Base-by-base conservation (phyloP, 2,888 invertebrate genomes). In the Epinotia nisella region DNA sequence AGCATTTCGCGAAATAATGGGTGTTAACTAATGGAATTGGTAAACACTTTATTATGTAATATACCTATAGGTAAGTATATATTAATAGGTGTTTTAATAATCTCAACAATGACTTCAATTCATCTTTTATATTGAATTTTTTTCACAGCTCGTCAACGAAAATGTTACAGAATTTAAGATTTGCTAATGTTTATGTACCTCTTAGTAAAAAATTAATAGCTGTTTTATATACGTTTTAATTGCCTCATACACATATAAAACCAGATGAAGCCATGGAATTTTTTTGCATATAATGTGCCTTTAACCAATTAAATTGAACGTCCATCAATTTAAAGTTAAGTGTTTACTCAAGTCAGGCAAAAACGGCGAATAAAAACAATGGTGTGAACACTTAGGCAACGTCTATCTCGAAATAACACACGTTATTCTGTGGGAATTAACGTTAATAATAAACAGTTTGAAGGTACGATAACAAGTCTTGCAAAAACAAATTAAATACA, bases 281-380 rank as follows among this genome's bases (percentile, higher is more conserved):
- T 65, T n/a, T 71, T 71, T 71, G 17, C 17, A 55, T 49, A 60
- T 60, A 60, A 60, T 13, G 60, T 51, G 39, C 53, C 21, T 60
- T 39, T 41, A 69, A 29, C 29, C 29, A 5, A 29, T 35, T 35
- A 9, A 35, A 35, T 35, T 60, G 51, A 39, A 51, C 60, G 19
- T 67, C 61, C 61, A 62, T 68, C 68, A 62, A 65, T 71, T 75
- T 69, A 70, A 65, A 71, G 24, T 29, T 69, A 71, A 71, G 51
- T 70, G 70, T 66, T 68, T 55, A 64, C 62, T 69, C 56, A 58
- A 60, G 69, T 60, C 70, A 51, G 45, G 53, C 70, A 75, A 74
- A 70, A 65, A 66, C 62, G 61, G 58, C 55, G 70, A 59, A 73
- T 61, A 67, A 71, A 76, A 76, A 76, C 76, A 76, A 76, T 76